These are phyloP conservation scores for Sesia apiformis DNA, from an alignment of 2,888 invertebrate species.

Conservation along the genomic window DNA sequence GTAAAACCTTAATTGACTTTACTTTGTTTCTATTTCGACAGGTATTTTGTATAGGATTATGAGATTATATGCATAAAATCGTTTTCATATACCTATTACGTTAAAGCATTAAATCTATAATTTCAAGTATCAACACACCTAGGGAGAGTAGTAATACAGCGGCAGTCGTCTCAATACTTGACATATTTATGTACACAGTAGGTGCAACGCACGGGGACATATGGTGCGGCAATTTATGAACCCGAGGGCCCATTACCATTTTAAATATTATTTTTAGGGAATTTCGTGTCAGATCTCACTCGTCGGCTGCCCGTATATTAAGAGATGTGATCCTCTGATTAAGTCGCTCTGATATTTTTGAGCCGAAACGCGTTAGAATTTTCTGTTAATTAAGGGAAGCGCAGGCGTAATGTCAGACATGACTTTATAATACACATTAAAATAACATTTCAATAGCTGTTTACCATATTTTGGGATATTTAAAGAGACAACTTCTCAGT, in stretches of 20 bases:
- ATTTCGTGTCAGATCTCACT: slow-evolving; percentile 75
- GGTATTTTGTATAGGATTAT: too few species aligned
- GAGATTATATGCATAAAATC: neutral
- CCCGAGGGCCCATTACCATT: slow-evolving; percentile 70
- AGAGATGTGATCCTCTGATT: slow-evolving; percentile 72
- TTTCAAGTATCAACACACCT: slow-evolving; percentile 40
- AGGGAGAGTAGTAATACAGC: slow-evolving; percentile 40
- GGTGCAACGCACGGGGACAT: slow-evolving; percentile 67
- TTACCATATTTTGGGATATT: too few species aligned
- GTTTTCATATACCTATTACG: too few species aligned
- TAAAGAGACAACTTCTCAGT: too few species aligned
- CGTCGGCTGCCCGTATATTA: slow-evolving; percentile 66
- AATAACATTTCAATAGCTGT: too few species aligned
- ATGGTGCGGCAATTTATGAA: slow-evolving; percentile 74
- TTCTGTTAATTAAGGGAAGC: slow-evolving; percentile 64
- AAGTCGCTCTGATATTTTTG: slow-evolving; percentile 57
- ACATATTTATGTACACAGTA: slow-evolving; percentile 73
- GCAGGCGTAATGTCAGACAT: slow-evolving; percentile 14
- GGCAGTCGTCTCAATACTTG: slow-evolving; percentile 64
- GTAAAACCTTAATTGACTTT: too few species aligned
- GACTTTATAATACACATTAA: too few species aligned
- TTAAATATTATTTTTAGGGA: slow-evolving; percentile 76
- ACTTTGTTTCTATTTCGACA: too few species aligned
- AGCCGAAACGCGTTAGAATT: slow-evolving; percentile 41
- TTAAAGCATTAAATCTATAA: neutral